Conservation (phyloP, 1,140 invertebrate species). For the Amphibalanus amphitrite region DNA sequence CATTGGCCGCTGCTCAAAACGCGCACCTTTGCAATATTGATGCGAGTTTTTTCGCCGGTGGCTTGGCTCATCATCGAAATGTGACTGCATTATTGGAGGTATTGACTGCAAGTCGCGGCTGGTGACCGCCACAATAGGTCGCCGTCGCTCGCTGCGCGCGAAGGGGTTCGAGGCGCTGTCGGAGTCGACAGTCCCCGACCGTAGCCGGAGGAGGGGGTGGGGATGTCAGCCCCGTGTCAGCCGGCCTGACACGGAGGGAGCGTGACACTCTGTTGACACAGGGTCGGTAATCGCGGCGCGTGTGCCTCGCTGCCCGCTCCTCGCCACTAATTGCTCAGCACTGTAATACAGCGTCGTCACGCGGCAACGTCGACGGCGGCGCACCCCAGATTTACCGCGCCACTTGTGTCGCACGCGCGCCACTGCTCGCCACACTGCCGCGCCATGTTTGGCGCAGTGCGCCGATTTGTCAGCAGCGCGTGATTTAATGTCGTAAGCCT, state of each 20-base stretch:
- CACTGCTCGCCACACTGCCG: background rate
- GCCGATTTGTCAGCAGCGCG: no score
- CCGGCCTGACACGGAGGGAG: background rate
- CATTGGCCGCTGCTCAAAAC: background rate
- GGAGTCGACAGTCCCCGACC: no score
- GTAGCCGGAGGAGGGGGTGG: no score
- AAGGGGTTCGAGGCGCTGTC: no score
- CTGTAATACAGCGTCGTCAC: background rate
- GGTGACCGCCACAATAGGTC: background rate
- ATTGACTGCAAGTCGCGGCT: background rate
- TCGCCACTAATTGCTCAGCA: background rate
- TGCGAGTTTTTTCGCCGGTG: background rate
- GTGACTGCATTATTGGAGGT: background rate
- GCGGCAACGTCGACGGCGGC: no score
- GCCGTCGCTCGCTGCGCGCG: no score
- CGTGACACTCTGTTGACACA: background rate
- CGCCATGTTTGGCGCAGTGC: no score
- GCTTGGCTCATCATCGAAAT: background rate
- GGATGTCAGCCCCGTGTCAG: no score
- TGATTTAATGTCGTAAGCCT: no score
- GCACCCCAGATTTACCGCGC: background rate
- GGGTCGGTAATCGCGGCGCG: background rate
- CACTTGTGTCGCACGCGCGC: background rate
- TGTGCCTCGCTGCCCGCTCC: background rate
- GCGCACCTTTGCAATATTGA: background rate